Conservation (phyloP, 2,797 vertebrate species). For the Hirundo rustica region DNA sequence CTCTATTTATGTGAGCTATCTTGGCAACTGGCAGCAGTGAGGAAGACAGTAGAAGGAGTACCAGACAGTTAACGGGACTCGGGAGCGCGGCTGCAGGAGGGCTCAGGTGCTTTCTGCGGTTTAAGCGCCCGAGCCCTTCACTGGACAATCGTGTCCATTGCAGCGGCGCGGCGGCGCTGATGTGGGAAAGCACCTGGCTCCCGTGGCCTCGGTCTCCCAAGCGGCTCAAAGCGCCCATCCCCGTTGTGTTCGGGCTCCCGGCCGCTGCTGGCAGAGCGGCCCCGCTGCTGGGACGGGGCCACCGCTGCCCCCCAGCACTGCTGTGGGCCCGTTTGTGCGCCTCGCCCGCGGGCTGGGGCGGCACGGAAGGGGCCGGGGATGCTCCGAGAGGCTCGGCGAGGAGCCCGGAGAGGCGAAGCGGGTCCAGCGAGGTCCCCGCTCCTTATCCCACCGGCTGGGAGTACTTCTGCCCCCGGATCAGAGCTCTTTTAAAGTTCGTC, state of each 20-base stretch:
- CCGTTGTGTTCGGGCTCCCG: not conserved
- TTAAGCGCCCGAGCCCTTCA: not conserved
- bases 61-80: not conserved
- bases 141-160: not conserved
- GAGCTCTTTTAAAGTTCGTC: not conserved
- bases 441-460: not conserved
- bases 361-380: not conserved
- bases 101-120: not conserved
- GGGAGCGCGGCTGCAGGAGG: not conserved
- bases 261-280: not conserved
- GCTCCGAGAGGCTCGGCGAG: not conserved
- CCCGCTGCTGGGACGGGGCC: not conserved
- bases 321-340: not conserved
- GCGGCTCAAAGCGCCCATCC: not conserved
- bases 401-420: not conserved
- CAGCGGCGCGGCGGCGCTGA: no score
- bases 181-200: not conserved
- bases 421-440: not conserved
- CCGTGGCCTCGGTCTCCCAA: not conserved
- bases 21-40: conserved; percentile 49
- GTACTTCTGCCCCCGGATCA: not conserved
- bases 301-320: accelerated
- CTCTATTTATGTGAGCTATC: conserved; percentile 64
- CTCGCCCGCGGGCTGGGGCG: not conserved
- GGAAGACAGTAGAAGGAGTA: conserved; percentile 13